Evolutionary conservation across 37 sponge, comb jelly and placozoan species (phyloP).

Genomic region (Agelas oroides): DNA sequence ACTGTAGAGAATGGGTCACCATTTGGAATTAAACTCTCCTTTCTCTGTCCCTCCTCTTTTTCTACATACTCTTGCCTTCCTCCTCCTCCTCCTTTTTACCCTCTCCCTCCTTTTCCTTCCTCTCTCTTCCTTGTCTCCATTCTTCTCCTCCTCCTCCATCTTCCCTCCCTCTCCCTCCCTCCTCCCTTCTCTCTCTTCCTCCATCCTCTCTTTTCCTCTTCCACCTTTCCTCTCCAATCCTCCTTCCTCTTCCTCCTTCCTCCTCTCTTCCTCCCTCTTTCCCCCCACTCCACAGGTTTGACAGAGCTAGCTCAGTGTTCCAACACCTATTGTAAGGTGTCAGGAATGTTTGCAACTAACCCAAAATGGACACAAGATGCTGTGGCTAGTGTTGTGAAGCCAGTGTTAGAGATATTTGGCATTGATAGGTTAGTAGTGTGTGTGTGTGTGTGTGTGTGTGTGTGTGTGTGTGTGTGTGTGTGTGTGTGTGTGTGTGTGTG

Average conservation of each 20-base stretch:
- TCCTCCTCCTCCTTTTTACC: no score
- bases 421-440: constrained; percentile 51
- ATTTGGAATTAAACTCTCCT: no score
- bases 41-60: no score
- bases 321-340: constrained; percentile 72
- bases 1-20: no score
- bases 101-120: no score
- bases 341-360: constrained; percentile 78
- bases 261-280: background rate
- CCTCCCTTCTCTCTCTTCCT: no score
- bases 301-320: constrained; percentile 60
- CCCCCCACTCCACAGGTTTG: constrained; percentile 43
- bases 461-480: no score
- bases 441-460: background rate
- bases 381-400: constrained; percentile 51
- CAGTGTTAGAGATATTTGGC: constrained; percentile 69
- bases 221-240: background rate
- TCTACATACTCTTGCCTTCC: no score
- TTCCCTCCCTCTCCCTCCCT: no score
- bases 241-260: background rate
- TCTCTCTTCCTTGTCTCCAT: no score
- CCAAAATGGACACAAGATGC: constrained; percentile 50
- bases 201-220: background rate
- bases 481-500: background rate
- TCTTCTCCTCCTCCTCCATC: no score